phyloP scores from a whole-genome alignment of 2,113 vertebrate genomes.

The Chloebia gouldiae region DNA sequence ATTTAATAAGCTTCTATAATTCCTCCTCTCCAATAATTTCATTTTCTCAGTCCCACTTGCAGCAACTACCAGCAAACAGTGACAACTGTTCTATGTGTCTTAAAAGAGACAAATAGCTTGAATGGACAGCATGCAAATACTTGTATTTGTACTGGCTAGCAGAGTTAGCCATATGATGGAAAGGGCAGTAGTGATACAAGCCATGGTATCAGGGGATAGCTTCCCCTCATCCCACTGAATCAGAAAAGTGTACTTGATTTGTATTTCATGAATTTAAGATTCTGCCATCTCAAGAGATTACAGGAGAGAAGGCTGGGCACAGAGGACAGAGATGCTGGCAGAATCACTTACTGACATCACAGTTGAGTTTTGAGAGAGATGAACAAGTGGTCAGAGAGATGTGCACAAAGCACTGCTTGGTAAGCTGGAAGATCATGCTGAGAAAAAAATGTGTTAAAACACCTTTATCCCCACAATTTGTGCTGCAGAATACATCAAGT shows the following conservation, averaged over 20 bases:
- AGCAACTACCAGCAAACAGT: neutral
- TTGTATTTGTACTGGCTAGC: neutral
- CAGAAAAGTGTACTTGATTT: neutral
- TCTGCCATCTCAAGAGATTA: neutral
- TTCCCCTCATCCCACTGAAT: neutral
- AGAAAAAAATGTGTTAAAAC: neutral
- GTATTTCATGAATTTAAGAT: neutral
- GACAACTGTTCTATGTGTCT: neutral
- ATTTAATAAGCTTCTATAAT: neutral
- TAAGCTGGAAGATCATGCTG: neutral
- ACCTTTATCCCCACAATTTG: neutral
- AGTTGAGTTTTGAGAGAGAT: neutral
- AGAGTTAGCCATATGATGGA: neutral
- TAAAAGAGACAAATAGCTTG: neutral
- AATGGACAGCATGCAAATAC: neutral
- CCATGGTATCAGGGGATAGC: neutral
- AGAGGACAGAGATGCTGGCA: neutral
- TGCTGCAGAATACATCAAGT: neutral
- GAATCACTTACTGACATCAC: neutral
- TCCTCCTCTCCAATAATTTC: neutral
- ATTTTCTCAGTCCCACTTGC: neutral
- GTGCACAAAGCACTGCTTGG: neutral
- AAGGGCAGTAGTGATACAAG: neutral
- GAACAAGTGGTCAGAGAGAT: neutral
- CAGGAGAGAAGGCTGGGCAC: neutral